Percentiles rank a stretch among this genome's conserved stretches.
phyloP scores from a whole-genome alignment of 2,888 invertebrate species.

The Eupelmus urozonus region DNA sequence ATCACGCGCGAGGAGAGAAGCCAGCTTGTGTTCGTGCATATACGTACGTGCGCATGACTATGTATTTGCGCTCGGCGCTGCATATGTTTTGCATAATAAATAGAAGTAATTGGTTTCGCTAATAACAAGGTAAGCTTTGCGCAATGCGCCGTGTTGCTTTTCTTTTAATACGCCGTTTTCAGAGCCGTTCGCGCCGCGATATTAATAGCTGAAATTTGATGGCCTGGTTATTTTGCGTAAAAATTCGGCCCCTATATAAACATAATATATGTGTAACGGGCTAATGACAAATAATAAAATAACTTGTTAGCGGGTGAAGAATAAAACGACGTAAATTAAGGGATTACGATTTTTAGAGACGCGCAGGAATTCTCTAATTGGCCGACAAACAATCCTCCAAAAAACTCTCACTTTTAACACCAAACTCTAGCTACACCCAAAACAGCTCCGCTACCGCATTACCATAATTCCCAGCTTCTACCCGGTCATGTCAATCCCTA shows the following conservation, averaged over 20 bases:
- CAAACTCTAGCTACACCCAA: too few species aligned
- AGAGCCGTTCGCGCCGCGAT: neutral
- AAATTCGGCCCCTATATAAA: too few species aligned
- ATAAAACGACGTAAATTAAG: too few species aligned
- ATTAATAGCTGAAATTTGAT: conserved; percentile 42
- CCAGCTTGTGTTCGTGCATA: neutral
- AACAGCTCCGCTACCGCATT: too few species aligned
- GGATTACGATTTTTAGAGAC: neutral
- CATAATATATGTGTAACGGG: too few species aligned
- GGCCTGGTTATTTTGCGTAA: neutral
- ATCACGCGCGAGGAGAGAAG: conserved; percentile 34
- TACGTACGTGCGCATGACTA: neutral
- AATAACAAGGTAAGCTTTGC: conserved; percentile 52
- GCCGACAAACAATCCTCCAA: too few species aligned
- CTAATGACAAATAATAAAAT: too few species aligned
- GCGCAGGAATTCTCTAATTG: too few species aligned
- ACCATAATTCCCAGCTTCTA: conserved; percentile 38
- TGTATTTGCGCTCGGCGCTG: conserved; percentile 36
- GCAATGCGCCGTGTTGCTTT: conserved; percentile 47
- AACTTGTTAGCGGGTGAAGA: too few species aligned
- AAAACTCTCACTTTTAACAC: too few species aligned
- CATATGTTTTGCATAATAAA: conserved; percentile 59
- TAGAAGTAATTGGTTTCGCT: conserved; percentile 56
- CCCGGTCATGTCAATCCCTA: conserved; percentile 6
- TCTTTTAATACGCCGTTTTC: conserved; percentile 28